Conservation (phyloP, 2,113 vertebrate genomes). For the Alces alces region DNA sequence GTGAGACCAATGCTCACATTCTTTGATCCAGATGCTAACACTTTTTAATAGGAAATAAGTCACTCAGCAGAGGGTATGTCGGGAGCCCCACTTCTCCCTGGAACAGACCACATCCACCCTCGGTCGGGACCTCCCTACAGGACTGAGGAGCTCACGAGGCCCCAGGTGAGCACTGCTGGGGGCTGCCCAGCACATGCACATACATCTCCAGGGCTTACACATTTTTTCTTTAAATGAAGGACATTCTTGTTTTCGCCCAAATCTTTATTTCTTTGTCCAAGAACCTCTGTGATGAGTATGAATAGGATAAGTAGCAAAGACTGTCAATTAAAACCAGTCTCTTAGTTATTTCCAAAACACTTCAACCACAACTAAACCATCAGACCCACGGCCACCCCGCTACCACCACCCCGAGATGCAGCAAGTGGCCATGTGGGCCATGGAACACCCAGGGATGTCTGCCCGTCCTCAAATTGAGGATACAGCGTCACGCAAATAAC, state of each 20-base stretch:
- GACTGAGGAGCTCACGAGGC: background rate
- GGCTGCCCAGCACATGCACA: background rate
- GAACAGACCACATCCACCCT: background rate
- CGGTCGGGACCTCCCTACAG: background rate
- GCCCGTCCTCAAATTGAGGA: background rate
- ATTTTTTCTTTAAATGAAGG: background rate
- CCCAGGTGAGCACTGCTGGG: background rate
- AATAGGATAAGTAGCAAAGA: background rate
- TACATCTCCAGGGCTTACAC: background rate
- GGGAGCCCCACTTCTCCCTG: background rate
- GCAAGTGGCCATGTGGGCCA: background rate
- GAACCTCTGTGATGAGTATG: background rate
- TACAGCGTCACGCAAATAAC: background rate
- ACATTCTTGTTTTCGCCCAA: background rate
- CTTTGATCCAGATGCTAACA: background rate
- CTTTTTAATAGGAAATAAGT: background rate
- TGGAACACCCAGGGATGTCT: background rate
- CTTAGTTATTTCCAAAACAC: background rate
- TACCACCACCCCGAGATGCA: background rate
- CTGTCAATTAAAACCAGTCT: background rate
- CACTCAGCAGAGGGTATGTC: background rate
- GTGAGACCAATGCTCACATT: background rate
- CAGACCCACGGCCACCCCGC: rapidly evolving
- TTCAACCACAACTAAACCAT: background rate
- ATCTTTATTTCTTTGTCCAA: background rate